Conservation (phyloP, 2,888 invertebrate genomes). For the Ichneumon xanthorius region DNA sequence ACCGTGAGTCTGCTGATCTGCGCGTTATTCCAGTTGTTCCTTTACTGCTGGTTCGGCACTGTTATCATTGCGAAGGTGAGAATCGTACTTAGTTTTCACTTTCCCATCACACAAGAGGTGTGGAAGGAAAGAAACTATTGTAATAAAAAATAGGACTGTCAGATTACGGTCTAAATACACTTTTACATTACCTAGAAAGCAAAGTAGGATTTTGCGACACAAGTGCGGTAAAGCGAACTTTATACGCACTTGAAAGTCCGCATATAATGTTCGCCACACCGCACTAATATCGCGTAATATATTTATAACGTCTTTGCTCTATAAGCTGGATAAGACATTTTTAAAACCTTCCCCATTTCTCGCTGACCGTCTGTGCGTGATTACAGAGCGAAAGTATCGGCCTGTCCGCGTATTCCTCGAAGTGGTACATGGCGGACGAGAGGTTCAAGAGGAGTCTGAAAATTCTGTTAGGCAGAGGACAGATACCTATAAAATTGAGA, state of each 20-base stretch:
- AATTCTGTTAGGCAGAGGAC: conserved; percentile 62
- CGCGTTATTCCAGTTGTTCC: conserved; percentile 60
- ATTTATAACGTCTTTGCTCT: no score
- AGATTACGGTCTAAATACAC: no score
- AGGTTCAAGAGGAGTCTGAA: conserved; percentile 56
- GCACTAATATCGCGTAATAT: no score
- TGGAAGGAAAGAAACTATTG: no score
- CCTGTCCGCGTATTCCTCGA: conserved; percentile 54
- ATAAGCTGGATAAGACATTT: no score
- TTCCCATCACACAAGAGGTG: no score
- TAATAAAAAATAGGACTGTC: no score
- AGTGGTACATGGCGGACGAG: conserved; percentile 60
- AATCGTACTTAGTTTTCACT: not conserved
- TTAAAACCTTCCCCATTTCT: not conserved
- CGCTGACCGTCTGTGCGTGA: not conserved
- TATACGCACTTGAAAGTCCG: no score
- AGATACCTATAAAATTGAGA: conserved; percentile 58
- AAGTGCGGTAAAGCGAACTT: no score
- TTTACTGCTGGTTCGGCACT: conserved; percentile 69
- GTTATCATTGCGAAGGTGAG: conserved; percentile 64
- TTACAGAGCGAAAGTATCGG: conserved; percentile 52
- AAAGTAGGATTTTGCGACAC: no score
- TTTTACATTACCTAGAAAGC: not conserved
- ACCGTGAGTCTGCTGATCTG: conserved; percentile 49
- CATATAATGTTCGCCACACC: no score